Evolutionary conservation across 2,888 invertebrate genomes (phyloP).

Genomic region (Thereva nobilitata): DNA sequence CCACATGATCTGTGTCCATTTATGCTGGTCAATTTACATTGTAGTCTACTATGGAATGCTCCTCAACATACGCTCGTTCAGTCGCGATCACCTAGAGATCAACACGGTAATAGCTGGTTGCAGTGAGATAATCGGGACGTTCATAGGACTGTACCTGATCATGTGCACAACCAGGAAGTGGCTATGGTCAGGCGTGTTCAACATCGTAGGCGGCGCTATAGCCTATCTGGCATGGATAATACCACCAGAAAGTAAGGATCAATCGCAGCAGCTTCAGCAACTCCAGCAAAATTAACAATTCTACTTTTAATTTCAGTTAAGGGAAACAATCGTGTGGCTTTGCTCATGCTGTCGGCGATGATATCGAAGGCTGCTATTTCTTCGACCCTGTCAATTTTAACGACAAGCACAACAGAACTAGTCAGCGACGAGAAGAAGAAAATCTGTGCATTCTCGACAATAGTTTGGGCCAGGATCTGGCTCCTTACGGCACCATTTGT

Average conservation of each 20-base stretch:
- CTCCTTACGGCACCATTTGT: conserved; percentile 57
- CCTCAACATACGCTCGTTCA: conserved; percentile 59
- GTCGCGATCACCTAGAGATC: conserved; percentile 57
- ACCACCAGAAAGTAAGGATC: conserved; percentile 50
- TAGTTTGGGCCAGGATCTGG: conserved; percentile 58
- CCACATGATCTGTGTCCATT: conserved; percentile 55
- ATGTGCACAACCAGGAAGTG: conserved; percentile 55
- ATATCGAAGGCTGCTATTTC: conserved; percentile 58
- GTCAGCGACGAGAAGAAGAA: conserved; percentile 55
- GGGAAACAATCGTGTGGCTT: conserved; percentile 50
- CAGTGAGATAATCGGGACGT: conserved; percentile 56
- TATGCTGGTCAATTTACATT: conserved; percentile 57
- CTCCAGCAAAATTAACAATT: conserved; percentile 11
- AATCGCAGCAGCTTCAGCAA: conserved; percentile 12
- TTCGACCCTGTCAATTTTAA: conserved; percentile 56
- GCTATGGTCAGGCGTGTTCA: conserved; percentile 56
- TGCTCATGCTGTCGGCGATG: conserved; percentile 58
- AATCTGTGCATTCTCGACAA: conserved; percentile 56
- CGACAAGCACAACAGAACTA: conserved; percentile 58
- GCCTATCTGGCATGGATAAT: conserved; percentile 57
- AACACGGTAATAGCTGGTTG: conserved; percentile 58
- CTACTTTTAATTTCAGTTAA: conserved; percentile 46
- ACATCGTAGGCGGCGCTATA: conserved; percentile 54
- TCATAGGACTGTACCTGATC: conserved; percentile 55
- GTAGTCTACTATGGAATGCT: conserved; percentile 60